Base-by-base conservation (phyloP, 2,113 vertebrate genomes). In the Salvator merianae region DNA sequence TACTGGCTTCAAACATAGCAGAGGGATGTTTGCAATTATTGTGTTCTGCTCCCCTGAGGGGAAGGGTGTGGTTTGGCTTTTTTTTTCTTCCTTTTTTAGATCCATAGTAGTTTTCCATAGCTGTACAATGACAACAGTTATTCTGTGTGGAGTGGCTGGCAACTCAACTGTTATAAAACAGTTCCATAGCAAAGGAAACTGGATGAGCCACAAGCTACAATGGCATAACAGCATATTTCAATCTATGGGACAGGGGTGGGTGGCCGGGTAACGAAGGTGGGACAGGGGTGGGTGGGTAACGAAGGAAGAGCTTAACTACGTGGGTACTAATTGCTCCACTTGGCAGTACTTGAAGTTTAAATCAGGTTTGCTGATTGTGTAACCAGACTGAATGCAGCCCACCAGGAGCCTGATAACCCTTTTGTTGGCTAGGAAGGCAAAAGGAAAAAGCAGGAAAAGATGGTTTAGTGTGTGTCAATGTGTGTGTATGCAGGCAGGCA, bases 1-100 rank as follows among this genome's bases (percentile, higher is more conserved):
- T 94, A 36, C 65, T 85, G 74, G 82, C 91, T 89, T 85, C 86
- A 93, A 90, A 93, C 83, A 85, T 81, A 47, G 55, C 77, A 76
- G 88, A 89, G 47, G 82, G 78, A 85, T 85, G 38, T 89, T 66
- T 65, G 77, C 20, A 65, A 88, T 90, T 87, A 63, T 83, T 92
- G 72, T 86, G 68, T 77, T 93, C 91, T 83, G 55, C 55, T 77
- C 83, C 91, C 84, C 72, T 82, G 22, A 53, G 86, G 81, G 90
- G 53, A 81, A 88, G 88, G 90, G 91, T 0, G 88, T 89, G 91
- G 83, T 75, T 53, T 90, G 10, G 76, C 30, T 28, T 70, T 40
- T 65, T 28, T 47, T 16, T 30, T n/a, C n/a, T n/a, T n/a, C 4
- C 18, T 38, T 53, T 18, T 53, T 32, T 22, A 43, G 30, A n/a